phyloP scores from a whole-genome alignment of 2,113 vertebrate species.

The Pteropus alecto region DNA sequence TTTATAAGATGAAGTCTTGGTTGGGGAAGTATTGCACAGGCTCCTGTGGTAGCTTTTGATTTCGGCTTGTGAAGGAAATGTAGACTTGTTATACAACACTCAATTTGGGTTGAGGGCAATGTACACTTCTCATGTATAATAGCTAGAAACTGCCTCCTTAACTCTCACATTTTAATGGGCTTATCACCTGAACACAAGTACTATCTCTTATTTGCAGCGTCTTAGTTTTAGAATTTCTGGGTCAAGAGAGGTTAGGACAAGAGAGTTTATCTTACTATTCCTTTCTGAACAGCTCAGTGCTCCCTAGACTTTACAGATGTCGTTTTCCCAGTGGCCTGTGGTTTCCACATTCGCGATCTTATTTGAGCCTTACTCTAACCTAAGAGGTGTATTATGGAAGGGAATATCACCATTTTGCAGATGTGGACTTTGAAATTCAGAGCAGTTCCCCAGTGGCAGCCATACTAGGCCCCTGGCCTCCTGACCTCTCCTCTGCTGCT shows the following conservation, averaged over 20 bases:
- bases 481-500: neutral
- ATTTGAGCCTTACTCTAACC: neutral
- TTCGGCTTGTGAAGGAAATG: neutral
- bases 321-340: neutral
- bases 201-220: neutral
- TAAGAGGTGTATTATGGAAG: neutral
- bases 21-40: neutral
- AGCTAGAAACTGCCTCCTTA: neutral
- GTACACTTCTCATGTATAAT: too few relatives aligned
- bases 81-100: neutral
- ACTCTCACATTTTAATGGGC: neutral
- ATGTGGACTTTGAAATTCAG: neutral
- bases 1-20: neutral
- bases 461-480: neutral
- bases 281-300: neutral
- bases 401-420: neutral
- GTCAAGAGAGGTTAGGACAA: neutral
- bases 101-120: neutral
- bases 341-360: neutral
- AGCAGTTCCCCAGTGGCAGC: neutral
- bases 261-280: neutral
- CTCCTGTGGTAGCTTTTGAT: neutral
- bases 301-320: neutral
- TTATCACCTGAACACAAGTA: neutral
- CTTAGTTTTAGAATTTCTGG: slow-evolving; percentile 21